Conservation (phyloP, 2,113 vertebrate genomes). For the Microtus ochrogaster region DNA sequence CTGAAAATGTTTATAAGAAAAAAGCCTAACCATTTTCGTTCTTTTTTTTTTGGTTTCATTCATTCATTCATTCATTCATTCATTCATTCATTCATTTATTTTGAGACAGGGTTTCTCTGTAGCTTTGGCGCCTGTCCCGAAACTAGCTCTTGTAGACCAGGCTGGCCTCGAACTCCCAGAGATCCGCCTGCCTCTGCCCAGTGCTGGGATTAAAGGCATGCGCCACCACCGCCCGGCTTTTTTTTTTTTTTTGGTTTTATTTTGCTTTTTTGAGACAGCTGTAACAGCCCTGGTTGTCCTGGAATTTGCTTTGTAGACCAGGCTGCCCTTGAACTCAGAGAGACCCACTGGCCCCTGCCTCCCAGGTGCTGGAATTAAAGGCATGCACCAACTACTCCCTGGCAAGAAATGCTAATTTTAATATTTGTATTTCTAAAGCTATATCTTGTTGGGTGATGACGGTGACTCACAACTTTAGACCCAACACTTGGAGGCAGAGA, state of each 20-base stretch:
- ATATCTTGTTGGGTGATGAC: neutral
- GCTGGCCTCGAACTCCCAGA: too few species aligned
- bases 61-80: too few species aligned
- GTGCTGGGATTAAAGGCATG: too few species aligned
- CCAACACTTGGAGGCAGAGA: neutral
- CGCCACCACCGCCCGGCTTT: too few species aligned
- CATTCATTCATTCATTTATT: too few species aligned
- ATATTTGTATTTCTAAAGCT: neutral
- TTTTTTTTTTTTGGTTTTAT: neutral
- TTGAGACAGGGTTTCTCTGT: too few species aligned
- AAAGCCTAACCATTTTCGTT: conserved; percentile 3
- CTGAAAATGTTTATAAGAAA: conserved; percentile 9
- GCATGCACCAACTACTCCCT: neutral
- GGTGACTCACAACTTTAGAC: neutral
- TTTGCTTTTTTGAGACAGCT: neutral
- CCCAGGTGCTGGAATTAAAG: neutral
- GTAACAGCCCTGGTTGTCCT: neutral
- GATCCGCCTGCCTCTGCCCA: too few species aligned
- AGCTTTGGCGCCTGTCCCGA: too few species aligned
- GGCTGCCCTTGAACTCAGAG: neutral
- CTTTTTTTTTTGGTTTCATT: neutral
- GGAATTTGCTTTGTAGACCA: neutral
- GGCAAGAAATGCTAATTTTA: neutral
- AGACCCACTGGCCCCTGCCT: neutral
- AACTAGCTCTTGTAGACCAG: too few species aligned